Conservation (phyloP, 1,140 invertebrate species). For the Drosophila ficusphila region DNA sequence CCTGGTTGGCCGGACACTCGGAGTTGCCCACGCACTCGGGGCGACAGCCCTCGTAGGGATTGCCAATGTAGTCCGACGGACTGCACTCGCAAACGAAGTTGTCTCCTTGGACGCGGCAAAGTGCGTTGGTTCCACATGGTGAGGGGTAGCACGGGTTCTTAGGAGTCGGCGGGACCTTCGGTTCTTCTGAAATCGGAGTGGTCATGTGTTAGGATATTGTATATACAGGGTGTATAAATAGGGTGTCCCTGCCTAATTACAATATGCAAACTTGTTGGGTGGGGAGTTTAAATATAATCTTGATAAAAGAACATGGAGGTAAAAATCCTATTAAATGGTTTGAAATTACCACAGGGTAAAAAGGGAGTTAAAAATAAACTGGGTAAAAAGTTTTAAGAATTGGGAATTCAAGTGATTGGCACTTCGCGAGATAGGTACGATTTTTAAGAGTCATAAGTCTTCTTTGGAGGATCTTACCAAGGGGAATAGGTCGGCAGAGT, state of each 20-base stretch:
- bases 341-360: too few relatives aligned
- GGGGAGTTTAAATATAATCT: neutral
- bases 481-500: conserved; percentile 84
- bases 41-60: conserved; percentile 86
- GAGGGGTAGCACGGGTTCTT: conserved; percentile 86
- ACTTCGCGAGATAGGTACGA: too few relatives aligned
- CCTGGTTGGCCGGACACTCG: conserved; percentile 86
- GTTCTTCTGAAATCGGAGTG: conserved; percentile 80
- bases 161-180: conserved; percentile 84
- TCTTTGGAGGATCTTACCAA: conserved; percentile 73
- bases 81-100: conserved; percentile 85
- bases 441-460: too few relatives aligned
- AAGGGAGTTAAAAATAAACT: too few relatives aligned
- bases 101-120: conserved; percentile 85
- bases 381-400: too few relatives aligned
- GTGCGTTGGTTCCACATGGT: conserved; percentile 86
- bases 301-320: too few relatives aligned
- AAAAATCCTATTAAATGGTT: too few relatives aligned
- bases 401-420: too few relatives aligned
- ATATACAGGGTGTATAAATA: neutral
- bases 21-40: conserved; percentile 87
- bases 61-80: conserved; percentile 85
- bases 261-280: conserved; percentile 84
- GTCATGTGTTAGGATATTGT: neutral
- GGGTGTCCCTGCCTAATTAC: conserved; percentile 57